Percentiles rank a stretch among this genome's conserved stretches.
phyloP scores from a whole-genome alignment of 2,113 vertebrate genomes.

The Panthera tigris region DNA sequence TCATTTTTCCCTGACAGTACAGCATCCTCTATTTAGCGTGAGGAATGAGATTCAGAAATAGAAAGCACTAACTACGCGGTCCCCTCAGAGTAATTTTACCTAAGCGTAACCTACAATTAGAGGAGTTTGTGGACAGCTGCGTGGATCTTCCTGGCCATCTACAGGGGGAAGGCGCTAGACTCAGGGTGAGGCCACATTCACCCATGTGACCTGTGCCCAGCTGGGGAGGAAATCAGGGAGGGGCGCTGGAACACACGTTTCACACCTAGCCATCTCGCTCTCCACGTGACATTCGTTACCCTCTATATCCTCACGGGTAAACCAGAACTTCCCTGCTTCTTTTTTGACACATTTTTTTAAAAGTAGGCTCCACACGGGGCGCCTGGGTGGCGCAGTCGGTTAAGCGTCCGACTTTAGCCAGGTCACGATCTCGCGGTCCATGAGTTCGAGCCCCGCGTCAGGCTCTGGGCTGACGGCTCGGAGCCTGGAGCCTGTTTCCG shows the following conservation, averaged over 20 bases:
- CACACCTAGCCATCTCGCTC: background rate
- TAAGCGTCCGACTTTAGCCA: no score
- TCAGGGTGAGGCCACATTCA: background rate
- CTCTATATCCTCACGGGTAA: background rate
- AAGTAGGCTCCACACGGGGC: background rate
- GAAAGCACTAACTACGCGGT: background rate
- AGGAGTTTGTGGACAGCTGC: background rate
- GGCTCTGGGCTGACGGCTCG: no score
- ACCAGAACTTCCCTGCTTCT: background rate
- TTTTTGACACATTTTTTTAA: background rate
- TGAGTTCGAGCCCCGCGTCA: no score
- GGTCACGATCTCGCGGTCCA: no score
- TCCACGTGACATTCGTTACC: background rate
- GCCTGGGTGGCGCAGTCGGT: no score
- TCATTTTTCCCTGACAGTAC: background rate
- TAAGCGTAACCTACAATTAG: background rate
- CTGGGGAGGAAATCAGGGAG: background rate
- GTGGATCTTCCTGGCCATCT: background rate
- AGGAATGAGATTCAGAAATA: background rate
- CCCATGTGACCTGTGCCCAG: background rate
- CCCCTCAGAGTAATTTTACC: background rate
- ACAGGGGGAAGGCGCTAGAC: background rate
- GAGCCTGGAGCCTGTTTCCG: no score
- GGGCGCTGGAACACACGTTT: background rate
- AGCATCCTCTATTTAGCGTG: background rate